Percentiles rank a stretch among this genome's conserved stretches.
Evolutionary conservation across 2,797 vertebrate species (phyloP).

Genomic region (Gouania willdenowi): DNA sequence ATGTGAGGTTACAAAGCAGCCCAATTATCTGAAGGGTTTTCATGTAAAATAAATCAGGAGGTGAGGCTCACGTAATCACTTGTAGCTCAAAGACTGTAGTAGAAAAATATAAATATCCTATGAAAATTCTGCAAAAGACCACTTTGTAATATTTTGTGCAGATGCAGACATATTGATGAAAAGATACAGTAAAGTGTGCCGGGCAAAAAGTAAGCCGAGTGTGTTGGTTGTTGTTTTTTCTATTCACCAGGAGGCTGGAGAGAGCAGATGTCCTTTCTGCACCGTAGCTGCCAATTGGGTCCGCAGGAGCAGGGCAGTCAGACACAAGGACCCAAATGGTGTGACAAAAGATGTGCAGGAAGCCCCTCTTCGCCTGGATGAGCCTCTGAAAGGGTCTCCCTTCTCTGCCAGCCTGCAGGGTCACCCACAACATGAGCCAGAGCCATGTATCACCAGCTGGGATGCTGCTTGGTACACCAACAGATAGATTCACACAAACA

Average conservation of each 20-base stretch:
- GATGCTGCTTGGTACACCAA: conserved; percentile 25
- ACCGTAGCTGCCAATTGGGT: conserved; percentile 75
- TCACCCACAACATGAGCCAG: conserved; percentile 56
- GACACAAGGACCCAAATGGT: conserved; percentile 81
- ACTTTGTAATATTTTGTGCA: no score
- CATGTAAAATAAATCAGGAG: conserved; percentile 71
- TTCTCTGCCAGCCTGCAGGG: conserved; percentile 66
- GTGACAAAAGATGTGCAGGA: conserved; percentile 83
- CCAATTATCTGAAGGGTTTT: conserved; percentile 79
- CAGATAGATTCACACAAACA: conserved; percentile 49
- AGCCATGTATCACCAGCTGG: conserved; percentile 62
- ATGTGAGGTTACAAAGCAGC: conserved; percentile 83
- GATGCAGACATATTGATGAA: conserved; percentile 5
- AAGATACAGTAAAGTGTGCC: neutral
- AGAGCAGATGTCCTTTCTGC: conserved; percentile 82
- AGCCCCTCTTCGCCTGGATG: conserved; percentile 81
- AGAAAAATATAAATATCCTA: no score
- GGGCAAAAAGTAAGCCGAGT: conserved; percentile 28
- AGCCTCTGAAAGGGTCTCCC: conserved; percentile 74
- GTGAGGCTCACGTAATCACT: conserved; percentile 83
- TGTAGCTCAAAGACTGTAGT: conserved; percentile 59
- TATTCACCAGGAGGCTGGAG: conserved; percentile 74
- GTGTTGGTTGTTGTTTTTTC: conserved; percentile 60
- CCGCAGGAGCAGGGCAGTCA: conserved; percentile 69
- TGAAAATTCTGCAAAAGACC: no score